Base-by-base conservation (phyloP, 1,140 invertebrate species). In the Bicyclus anynana region DNA sequence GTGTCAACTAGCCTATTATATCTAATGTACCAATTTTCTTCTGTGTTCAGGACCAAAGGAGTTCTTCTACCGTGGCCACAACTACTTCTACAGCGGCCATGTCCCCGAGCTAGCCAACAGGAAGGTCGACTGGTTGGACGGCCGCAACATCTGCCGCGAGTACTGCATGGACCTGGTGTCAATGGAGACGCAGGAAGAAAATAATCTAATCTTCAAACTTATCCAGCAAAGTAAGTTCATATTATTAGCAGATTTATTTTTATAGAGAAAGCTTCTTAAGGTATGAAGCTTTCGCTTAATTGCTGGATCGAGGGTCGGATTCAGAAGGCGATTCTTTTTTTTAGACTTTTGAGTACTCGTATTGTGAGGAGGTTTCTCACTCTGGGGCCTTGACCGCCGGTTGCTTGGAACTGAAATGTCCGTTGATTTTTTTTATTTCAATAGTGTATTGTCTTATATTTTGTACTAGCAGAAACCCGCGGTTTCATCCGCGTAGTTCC, bases 161-260 rank as follows among this genome's bases (percentile, higher is more conserved):
- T 96, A 96, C 80, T 97, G 96, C 84, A 97, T 97, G 96, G 96
- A 97, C 79, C 91, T 96, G 38, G 93, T 97, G 3, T 95, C 95
- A 1, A 90, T 97, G 68, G 96, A 97, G 83, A 94, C 94, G 0
- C 94, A 96, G 85, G 95, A 96, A 80, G 95, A 97, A 80, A 96
- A 97, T 74, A 95, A 97, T 79, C 92, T 97, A 65, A 93, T 97
- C 77, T 95, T 95, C 91, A 94, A 93, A 74, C 91, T 97, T 9
- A 95, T 97, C 57, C 94, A 95, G 87, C 93, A 95, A 87, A 95
- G 94, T 96, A 84, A 91, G 93, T 44, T 2, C 90, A 35, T 44
- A 9, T 46, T 37, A 44, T 20, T n/a, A 6, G 10, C 9, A 12
- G n/a, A 12, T 10, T 4, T 33, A 4, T 2, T 7, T 4, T 23